Evolutionary conservation across 2,888 invertebrate species (phyloP).

Genomic region (Caenorhabditis sp.): DNA sequence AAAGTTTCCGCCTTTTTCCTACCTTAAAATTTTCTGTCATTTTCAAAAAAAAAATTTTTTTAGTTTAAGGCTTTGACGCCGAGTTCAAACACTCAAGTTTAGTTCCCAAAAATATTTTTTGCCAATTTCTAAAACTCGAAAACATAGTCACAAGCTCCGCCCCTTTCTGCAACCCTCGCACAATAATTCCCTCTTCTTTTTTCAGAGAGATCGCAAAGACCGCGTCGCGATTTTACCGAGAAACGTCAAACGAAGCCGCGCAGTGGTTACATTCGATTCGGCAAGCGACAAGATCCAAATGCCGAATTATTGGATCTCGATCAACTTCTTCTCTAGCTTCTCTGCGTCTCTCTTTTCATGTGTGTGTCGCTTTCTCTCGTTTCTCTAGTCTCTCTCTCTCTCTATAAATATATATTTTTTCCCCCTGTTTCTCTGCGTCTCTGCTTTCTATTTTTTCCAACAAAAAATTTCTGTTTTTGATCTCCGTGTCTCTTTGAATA

Average conservation of each 20-base stretch:
- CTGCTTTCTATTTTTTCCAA: not conserved
- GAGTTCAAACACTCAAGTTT: too few relatives aligned
- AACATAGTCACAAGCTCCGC: not conserved
- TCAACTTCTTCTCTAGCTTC: slow-evolving; percentile 30
- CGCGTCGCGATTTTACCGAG: slow-evolving; percentile 11
- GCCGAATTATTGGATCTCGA: slow-evolving; percentile 47
- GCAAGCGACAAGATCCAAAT: slow-evolving; percentile 45
- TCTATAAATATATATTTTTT: too few relatives aligned
- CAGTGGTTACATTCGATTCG: slow-evolving; percentile 44
- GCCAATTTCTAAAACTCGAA: too few relatives aligned
- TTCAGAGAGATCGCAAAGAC: not conserved
- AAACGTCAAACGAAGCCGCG: slow-evolving; percentile 39
- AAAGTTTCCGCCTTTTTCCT: too few relatives aligned
- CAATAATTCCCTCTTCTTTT: too few relatives aligned
- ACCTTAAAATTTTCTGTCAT: too few relatives aligned
- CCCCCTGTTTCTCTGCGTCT: not conserved
- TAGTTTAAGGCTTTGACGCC: too few relatives aligned
- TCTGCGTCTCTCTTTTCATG: not conserved
- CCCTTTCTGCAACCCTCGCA: not conserved
- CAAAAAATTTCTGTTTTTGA: not conserved
- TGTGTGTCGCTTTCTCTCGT: slow-evolving; percentile 15
- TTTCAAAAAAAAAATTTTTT: too few relatives aligned
- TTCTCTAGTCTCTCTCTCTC: slow-evolving; percentile 19
- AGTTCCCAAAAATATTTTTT: too few relatives aligned
- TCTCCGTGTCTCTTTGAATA: too few relatives aligned